A percentile compares a stretch with the other conserved stretches of the same genome.
These are phyloP conservation scores for Ridgeia piscesae DNA, from an alignment of 1,140 invertebrate species.

Conservation along the genomic window DNA sequence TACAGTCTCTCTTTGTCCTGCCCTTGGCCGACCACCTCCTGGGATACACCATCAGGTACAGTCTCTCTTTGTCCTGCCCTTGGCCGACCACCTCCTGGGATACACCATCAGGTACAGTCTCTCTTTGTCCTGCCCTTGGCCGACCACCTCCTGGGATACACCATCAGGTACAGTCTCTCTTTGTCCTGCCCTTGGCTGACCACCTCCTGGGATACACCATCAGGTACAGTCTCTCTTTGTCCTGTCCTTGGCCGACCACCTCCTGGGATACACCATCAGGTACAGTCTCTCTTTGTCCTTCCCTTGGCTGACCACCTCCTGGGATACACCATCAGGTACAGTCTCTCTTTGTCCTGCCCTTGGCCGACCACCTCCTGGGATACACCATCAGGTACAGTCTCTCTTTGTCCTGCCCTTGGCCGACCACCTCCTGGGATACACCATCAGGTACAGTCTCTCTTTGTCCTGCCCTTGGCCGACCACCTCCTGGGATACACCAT, in stretches of 20 bases:
- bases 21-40: constrained; percentile 86
- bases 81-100: constrained; percentile 84
- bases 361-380: constrained; percentile 84
- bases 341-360: constrained; percentile 86
- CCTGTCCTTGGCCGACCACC: constrained; percentile 83
- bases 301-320: constrained; percentile 86
- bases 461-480: constrained; percentile 86
- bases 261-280: constrained; percentile 75
- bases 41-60: constrained; percentile 74
- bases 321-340: constrained; percentile 74
- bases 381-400: constrained; percentile 74
- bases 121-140: constrained; percentile 87
- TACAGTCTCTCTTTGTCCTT: constrained; percentile 83
- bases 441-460: constrained; percentile 77
- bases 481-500: constrained; percentile 79
- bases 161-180: constrained; percentile 77
- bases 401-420: constrained; percentile 87
- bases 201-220: constrained; percentile 79
- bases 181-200: constrained; percentile 86
- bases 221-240: constrained; percentile 84
- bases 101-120: constrained; percentile 74
- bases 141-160: constrained; percentile 83
- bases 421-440: constrained; percentile 83
- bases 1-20: constrained; percentile 83
- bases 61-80: constrained; percentile 86